These are phyloP conservation scores for Synergus japonicus DNA, from an alignment of 2,888 invertebrate species.

Conservation along the genomic window DNA sequence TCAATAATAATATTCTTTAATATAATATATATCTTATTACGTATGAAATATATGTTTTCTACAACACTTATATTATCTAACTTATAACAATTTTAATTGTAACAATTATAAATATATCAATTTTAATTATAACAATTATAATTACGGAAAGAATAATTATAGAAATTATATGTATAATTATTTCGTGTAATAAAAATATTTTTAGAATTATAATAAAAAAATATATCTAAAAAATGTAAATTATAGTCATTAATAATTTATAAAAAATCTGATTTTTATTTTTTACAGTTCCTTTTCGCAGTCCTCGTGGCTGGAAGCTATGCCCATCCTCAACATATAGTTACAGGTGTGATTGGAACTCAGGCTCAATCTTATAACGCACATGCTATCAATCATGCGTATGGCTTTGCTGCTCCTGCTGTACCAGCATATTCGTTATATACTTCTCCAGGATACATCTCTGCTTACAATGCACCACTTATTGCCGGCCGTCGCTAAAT, in stretches of 20 bases:
- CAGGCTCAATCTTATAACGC: constrained; percentile 88
- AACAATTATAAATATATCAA: no score
- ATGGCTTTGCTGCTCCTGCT: constrained; percentile 81
- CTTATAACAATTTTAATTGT: no score
- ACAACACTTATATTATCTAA: no score
- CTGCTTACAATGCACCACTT: constrained; percentile 63
- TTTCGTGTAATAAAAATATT: no score
- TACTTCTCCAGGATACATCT: constrained; percentile 58
- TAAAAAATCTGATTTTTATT: background rate
- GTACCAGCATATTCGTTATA: constrained; percentile 63
- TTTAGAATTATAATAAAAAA: background rate
- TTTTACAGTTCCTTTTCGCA: constrained; percentile 66
- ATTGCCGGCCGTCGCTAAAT: constrained; percentile 66
- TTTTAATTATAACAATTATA: no score
- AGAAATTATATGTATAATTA: no score
- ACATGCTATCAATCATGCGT: constrained; percentile 86
- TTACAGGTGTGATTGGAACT: constrained; percentile 82
- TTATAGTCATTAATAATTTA: no score
- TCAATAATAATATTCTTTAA: background rate
- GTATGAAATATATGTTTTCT: no score
- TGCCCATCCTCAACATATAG: constrained; percentile 60
- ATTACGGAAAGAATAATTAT: no score
- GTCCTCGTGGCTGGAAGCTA: constrained; percentile 68
- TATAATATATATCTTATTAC: no score
- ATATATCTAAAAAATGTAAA: no score